A percentile compares a stretch with the other conserved stretches of the same genome.
phyloP scores from a whole-genome alignment of 2,888 invertebrate genomes.

The Drosophila quinaria region DNA sequence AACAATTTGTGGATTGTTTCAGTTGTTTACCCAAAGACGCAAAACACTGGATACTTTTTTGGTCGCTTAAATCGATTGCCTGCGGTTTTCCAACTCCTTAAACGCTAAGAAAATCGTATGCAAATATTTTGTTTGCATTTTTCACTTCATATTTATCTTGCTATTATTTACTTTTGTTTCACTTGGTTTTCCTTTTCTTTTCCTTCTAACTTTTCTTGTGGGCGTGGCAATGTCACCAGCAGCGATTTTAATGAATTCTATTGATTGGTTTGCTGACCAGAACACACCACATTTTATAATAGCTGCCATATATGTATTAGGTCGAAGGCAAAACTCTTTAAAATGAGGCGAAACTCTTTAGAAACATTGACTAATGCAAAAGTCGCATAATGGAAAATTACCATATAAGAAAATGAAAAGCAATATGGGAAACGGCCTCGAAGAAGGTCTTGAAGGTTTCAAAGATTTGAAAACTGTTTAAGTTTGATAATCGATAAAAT shows the following conservation, averaged over 20 bases:
- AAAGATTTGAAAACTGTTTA: not conserved
- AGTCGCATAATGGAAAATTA: slow-evolving; percentile 11
- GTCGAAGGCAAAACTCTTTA: slow-evolving; percentile 31
- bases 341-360: slow-evolving; percentile 21
- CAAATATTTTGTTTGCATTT: slow-evolving; percentile 76
- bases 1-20: slow-evolving; percentile 44
- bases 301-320: slow-evolving; percentile 31
- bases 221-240: slow-evolving; percentile 54
- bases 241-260: slow-evolving; percentile 71
- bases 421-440: not conserved
- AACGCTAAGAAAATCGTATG: slow-evolving; percentile 62
- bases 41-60: slow-evolving; percentile 31
- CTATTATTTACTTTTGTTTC: slow-evolving; percentile 44
- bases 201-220: slow-evolving; percentile 14
- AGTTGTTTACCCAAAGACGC: slow-evolving; percentile 59
- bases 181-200: slow-evolving; percentile 12
- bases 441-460: too few relatives aligned
- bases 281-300: slow-evolving; percentile 29
- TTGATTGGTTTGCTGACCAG: slow-evolving; percentile 54
- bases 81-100: not conserved
- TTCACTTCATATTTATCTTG: slow-evolving; percentile 74
- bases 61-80: slow-evolving; percentile 43
- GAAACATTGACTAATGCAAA: slow-evolving; percentile 3
- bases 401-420: not conserved
- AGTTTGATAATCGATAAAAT: not conserved